These are phyloP conservation scores for Paelopatides confundens DNA, from an alignment of 53 echinoderm and acorn worm species.

Conservation along the genomic window DNA sequence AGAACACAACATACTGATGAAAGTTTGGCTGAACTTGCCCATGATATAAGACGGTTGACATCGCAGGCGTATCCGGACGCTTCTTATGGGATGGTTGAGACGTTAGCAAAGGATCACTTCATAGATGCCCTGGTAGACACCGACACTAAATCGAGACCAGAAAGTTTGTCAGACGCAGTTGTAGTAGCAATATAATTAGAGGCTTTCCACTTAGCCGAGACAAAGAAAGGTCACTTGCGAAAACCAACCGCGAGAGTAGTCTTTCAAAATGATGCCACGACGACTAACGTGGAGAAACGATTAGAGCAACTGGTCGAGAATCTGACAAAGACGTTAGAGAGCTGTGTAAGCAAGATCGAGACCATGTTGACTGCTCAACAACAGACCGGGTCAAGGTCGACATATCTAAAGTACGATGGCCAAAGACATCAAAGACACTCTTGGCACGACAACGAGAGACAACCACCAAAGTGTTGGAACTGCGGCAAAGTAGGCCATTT, in stretches of 20 bases:
- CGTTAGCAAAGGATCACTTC: conserved; percentile 64
- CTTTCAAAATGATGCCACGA: background rate
- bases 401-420: background rate
- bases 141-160: conserved; percentile 29
- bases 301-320: background rate
- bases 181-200: conserved; percentile 18
- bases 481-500: conserved; percentile 26
- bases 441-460: background rate
- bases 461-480: conserved; percentile 18
- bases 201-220: background rate
- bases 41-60: conserved; percentile 31
- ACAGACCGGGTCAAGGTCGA: background rate
- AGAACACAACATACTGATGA: background rate
- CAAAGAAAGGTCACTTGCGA: background rate
- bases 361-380: no score
- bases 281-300: background rate
- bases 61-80: conserved; percentile 51
- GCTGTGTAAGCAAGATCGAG: background rate
- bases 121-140: conserved; percentile 69
- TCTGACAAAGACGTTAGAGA: conserved; percentile 9
- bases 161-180: background rate
- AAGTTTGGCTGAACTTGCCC: conserved; percentile 35
- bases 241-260: conserved; percentile 9
- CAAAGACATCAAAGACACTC: no score
- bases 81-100: conserved; percentile 38